A percentile compares a stretch with the other conserved stretches of the same genome.
These are phyloP conservation scores for Charina bottae DNA, from an alignment of 2,113 vertebrate species.

Conservation along the genomic window DNA sequence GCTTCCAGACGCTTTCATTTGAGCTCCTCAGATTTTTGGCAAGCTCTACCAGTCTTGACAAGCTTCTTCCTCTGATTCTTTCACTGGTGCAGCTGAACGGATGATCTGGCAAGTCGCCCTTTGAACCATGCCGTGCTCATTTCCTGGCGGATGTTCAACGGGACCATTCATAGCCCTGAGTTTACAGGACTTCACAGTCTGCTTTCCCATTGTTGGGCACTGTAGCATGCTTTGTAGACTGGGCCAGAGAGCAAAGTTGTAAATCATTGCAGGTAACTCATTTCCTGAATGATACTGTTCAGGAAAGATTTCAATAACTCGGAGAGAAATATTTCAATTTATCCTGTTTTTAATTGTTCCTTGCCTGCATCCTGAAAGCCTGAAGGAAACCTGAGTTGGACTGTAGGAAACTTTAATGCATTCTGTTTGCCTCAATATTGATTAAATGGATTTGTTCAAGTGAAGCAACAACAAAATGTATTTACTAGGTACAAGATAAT, in stretches of 20 bases:
- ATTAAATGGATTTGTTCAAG: neutral
- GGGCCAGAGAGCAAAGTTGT: conserved; percentile 7
- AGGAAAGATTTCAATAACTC: neutral
- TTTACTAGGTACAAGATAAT: neutral
- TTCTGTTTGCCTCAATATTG: neutral
- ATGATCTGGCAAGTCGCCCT: conserved; percentile 51
- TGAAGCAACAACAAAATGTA: neutral
- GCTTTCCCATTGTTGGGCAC: neutral
- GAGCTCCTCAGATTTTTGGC: conserved; percentile 38
- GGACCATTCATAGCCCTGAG: conserved; percentile 37
- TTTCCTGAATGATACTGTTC: neutral
- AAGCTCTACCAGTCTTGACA: conserved; percentile 19
- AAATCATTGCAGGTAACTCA: neutral
- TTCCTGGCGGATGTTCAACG: conserved; percentile 50
- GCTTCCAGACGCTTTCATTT: neutral
- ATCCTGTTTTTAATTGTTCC: neutral
- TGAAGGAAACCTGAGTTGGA: neutral
- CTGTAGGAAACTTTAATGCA: neutral
- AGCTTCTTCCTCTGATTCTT: conserved; percentile 23
- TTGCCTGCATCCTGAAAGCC: neutral
- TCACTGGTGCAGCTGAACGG: conserved; percentile 17
- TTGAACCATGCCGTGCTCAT: conserved; percentile 30
- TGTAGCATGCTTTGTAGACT: neutral
- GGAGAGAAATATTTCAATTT: neutral
- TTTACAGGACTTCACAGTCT: conserved; percentile 32